These are phyloP conservation scores for Crotalus horridus DNA, from an alignment of 2,113 vertebrate species.

Conservation along the genomic window DNA sequence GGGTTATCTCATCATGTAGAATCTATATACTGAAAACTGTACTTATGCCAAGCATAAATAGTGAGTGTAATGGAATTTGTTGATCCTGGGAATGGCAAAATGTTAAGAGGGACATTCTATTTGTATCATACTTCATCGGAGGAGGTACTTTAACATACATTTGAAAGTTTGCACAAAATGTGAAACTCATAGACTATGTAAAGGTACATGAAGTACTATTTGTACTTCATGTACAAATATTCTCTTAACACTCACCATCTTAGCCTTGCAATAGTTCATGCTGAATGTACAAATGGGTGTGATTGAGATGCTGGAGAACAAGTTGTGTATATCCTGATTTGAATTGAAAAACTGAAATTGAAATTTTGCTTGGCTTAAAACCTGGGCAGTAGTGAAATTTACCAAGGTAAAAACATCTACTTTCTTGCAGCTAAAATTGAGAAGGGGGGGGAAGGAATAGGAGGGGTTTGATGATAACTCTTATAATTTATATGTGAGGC, in stretches of 20 bases:
- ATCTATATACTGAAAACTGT: neutral
- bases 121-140: neutral
- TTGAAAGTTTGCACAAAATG: neutral
- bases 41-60: neutral
- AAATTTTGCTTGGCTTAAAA: neutral
- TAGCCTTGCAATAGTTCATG: neutral
- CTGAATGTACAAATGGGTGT: neutral
- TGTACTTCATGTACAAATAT: neutral
- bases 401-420: neutral
- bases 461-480: neutral
- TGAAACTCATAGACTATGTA: neutral
- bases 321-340: neutral
- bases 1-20: neutral
- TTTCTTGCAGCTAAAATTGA: neutral
- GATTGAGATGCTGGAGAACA: neutral
- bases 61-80: neutral
- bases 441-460: neutral
- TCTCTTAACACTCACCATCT: neutral
- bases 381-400: neutral
- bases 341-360: neutral
- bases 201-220: neutral
- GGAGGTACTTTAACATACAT: neutral
- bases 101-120: neutral
- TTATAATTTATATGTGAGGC: neutral
- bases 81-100: neutral